These are phyloP conservation scores for Pantherophis guttatus DNA, from an alignment of 2,113 vertebrate genomes.

Conservation along the genomic window DNA sequence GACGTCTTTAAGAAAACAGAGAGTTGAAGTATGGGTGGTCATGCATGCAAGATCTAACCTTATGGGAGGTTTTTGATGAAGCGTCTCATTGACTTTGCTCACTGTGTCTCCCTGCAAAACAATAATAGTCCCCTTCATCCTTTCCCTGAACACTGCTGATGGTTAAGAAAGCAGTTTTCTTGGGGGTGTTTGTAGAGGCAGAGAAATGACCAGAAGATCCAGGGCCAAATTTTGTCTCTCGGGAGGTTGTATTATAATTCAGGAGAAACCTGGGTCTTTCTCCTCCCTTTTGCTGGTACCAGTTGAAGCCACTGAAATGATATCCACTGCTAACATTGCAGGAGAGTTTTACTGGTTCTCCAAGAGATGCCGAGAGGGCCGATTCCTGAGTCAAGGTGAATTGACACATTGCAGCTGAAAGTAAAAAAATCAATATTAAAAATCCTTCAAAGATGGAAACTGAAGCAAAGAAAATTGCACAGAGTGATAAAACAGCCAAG, in stretches of 20 bases:
- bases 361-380: background rate
- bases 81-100: background rate
- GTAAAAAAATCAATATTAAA: background rate
- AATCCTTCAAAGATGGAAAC: no score
- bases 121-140: background rate
- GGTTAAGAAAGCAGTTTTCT: background rate
- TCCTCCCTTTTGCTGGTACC: background rate
- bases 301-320: accelerated
- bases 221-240: background rate
- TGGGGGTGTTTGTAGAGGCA: no score
- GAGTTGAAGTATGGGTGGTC: background rate
- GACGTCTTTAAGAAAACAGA: background rate
- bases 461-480: no score
- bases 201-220: background rate
- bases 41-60: background rate
- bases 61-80: background rate
- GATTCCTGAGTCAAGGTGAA: background rate
- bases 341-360: background rate
- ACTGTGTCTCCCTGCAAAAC: background rate
- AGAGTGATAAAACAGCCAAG: no score
- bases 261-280: background rate
- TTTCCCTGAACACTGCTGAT: background rate
- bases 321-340: background rate
- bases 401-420: background rate
- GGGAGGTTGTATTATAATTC: background rate